Base-by-base conservation (phyloP, 1,140 invertebrate species). In the Oscheius sp. region DNA sequence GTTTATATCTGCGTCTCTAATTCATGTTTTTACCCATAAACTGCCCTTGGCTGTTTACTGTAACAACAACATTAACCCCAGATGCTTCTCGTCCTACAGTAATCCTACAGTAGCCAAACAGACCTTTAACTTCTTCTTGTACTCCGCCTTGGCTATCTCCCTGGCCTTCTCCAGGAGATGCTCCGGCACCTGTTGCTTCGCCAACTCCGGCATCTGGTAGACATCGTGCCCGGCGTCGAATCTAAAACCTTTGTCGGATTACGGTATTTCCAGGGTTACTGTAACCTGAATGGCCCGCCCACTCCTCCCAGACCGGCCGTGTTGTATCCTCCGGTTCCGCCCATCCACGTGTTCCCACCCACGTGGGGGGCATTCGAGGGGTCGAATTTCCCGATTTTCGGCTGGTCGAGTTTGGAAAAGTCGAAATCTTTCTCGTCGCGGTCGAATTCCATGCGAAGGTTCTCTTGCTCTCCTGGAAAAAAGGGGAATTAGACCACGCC, bases 311-410 rank as follows among this genome's bases (percentile, higher is more conserved):
- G 85, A 29, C 95, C 95, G 10, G 77, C 80, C 7, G 79, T 81
- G 45, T 82, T 82, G 61, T 82, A 79, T 59, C 92, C 91, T 58
- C 94, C 94, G 45, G 91, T 93, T 35, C 94, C 94, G 7, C 94
- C 94, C 42, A 94, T 93, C 94, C 94, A 97, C 0, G 91, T 94
- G 80, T 95, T 95, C 2, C 95, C 94, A 64, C 94, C 94, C 66
- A 95, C 92, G 87, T 97, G 95, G 0, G 93, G 93, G 55, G 91
- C 88, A 80, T 92, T 91, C 7, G 91, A 90, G 0, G 91, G 89
- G 85, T 97, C 86, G 36, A 77, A 49, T 87, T 96, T 95, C 2
- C 95, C 95, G 85, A 94, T 91, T 82, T 97, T 97, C 0, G 94
- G 94, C 0, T 86, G 87, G 32, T 89, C 90, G 0, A 86, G 82